phyloP scores from a whole-genome alignment of 2,888 invertebrate species.

The Trilocha varians region DNA sequence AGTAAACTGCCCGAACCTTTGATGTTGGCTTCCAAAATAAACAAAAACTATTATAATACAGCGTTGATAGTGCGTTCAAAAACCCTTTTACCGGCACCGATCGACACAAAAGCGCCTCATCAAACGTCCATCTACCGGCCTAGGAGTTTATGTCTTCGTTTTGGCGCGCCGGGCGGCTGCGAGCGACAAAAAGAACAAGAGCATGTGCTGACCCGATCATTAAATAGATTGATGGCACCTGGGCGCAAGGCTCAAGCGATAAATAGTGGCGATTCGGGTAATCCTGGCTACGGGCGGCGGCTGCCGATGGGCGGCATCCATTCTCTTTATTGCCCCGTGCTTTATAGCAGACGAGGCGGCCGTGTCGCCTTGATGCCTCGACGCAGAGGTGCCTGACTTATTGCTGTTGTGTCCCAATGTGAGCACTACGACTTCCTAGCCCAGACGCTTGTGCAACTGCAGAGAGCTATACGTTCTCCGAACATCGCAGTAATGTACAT shows the following conservation, averaged over 20 bases:
- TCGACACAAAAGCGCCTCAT: constrained; percentile 70
- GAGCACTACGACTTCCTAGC: neutral
- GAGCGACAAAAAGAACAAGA: constrained; percentile 61
- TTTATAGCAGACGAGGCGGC: constrained; percentile 54
- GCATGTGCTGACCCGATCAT: constrained; percentile 72
- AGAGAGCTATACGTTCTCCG: neutral
- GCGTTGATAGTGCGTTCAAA: constrained; percentile 47
- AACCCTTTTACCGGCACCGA: constrained; percentile 60
- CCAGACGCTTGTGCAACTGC: neutral
- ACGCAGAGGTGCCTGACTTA: constrained; percentile 55
- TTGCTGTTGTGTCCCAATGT: constrained; percentile 22
- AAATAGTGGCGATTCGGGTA: constrained; percentile 73
- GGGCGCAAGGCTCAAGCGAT: constrained; percentile 70
- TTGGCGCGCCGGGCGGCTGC: constrained; percentile 40
- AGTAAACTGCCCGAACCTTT: neutral
- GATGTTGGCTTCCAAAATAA: constrained; percentile 19
- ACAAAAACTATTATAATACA: constrained; percentile 22
- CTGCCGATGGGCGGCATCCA: constrained; percentile 70
- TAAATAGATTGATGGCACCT: constrained; percentile 74
- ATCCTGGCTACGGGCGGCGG: constrained; percentile 60
- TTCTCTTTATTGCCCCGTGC: constrained; percentile 73
- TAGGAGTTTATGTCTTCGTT: constrained; percentile 48
- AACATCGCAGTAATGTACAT: no score
- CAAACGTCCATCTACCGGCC: constrained; percentile 67
- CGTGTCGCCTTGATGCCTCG: constrained; percentile 58